These are phyloP conservation scores for Rhaphigaster nebulosa DNA, from an alignment of 2,888 invertebrate genomes.

Conservation along the genomic window DNA sequence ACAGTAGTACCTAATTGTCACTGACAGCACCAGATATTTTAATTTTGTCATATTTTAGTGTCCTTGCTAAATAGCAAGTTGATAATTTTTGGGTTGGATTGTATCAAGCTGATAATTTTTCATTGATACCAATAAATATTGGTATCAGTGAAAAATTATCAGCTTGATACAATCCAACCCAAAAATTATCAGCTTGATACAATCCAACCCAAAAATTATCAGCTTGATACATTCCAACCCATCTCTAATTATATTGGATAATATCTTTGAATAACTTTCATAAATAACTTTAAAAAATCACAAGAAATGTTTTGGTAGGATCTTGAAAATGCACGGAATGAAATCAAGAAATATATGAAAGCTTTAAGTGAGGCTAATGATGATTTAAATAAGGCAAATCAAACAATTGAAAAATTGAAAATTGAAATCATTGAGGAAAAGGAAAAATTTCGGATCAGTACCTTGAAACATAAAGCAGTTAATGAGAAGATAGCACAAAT, in stretches of 20 bases:
- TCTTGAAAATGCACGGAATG: background rate
- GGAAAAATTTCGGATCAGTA: background rate
- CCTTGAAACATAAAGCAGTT: background rate
- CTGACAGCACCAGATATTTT: background rate
- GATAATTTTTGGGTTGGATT: too few species aligned
- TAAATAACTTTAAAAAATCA: background rate
- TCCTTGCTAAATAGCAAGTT: background rate
- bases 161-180: background rate
- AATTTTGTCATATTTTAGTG: background rate
- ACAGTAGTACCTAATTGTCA: background rate
- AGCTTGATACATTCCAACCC: background rate
- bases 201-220: background rate
- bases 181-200: background rate
- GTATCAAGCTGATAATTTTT: too few species aligned
- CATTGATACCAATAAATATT: too few species aligned
- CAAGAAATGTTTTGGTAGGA: background rate
- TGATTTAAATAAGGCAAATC: background rate
- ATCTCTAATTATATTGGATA: background rate
- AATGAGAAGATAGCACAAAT: conserved; percentile 20
- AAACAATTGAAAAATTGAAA: conserved; percentile 1
- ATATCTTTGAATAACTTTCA: background rate
- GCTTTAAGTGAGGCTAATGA: background rate
- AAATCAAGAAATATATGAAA: conserved; percentile 18
- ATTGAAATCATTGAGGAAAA: background rate
- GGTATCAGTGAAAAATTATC: background rate